These are phyloP conservation scores for Cepaea hortensis DNA, from an alignment of 2,888 invertebrate species.

Conservation along the genomic window DNA sequence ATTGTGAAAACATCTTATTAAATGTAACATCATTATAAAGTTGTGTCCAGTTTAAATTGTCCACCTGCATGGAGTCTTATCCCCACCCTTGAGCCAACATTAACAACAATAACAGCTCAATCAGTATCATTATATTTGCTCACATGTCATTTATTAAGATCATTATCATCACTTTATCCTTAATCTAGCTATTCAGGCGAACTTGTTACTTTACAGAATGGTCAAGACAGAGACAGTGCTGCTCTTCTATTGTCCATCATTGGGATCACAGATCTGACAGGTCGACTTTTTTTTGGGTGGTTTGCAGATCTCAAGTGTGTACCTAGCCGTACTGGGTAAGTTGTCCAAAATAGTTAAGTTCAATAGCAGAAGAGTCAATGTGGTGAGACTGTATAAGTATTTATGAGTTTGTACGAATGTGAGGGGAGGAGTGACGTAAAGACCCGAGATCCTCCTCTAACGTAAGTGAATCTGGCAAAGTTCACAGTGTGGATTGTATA, in stretches of 20 bases:
- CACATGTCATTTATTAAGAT: neutral
- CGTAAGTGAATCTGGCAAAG: too few species aligned
- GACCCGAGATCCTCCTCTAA: too few species aligned
- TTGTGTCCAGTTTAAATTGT: too few species aligned
- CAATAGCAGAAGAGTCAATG: too few species aligned
- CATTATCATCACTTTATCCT: neutral
- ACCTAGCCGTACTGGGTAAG: conserved; percentile 45
- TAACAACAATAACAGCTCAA: neutral
- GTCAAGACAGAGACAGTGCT: conserved; percentile 46
- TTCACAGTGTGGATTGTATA: too few species aligned
- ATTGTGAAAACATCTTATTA: too few species aligned
- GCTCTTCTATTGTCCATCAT: conserved; percentile 58
- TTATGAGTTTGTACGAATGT: too few species aligned
- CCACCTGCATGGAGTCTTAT: too few species aligned
- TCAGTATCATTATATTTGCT: neutral
- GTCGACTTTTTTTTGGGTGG: conserved; percentile 58
- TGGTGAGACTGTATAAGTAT: too few species aligned
- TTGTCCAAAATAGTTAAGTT: neutral
- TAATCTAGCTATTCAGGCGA: neutral
- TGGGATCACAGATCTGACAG: conserved; percentile 57
- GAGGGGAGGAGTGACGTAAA: too few species aligned
- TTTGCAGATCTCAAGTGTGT: conserved; percentile 56
- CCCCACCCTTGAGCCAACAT: neutral
- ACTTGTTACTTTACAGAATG: conserved; percentile 39
- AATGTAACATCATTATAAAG: too few species aligned